phyloP scores from a whole-genome alignment of 1,140 invertebrate genomes.

The Littorina saxatilis region DNA sequence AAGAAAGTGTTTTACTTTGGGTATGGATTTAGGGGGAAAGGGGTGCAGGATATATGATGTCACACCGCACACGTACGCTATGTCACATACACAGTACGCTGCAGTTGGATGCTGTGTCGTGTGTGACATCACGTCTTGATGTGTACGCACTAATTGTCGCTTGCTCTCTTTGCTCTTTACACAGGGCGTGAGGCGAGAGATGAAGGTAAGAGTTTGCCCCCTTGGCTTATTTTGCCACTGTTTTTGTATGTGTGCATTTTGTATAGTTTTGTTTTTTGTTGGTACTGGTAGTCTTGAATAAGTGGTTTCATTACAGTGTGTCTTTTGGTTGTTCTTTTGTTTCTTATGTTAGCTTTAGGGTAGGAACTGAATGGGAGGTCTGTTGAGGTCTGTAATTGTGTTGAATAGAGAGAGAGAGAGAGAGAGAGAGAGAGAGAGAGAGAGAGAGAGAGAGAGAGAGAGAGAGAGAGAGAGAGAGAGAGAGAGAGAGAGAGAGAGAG shows the following conservation, averaged over 20 bases:
- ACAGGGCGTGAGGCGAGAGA: constrained; percentile 52
- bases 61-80: not conserved
- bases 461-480: no score
- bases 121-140: constrained; percentile 30
- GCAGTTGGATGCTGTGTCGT: constrained; percentile 33
- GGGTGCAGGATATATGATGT: not conserved
- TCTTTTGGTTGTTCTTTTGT: not conserved
- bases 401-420: no score
- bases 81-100: constrained; percentile 31
- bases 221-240: no score
- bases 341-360: not conserved
- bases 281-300: no score
- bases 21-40: not conserved
- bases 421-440: no score
- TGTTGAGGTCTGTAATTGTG: no score
- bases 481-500: no score
- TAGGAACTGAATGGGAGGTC: no score
- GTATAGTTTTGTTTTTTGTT: no score
- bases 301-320: no score
- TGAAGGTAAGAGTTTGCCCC: constrained; percentile 53
- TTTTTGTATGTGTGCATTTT: no score
- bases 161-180: constrained; percentile 34
- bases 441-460: no score
- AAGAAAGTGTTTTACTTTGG: not conserved
- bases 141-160: constrained; percentile 31